Evolutionary conservation across 2,888 invertebrate genomes (phyloP).

Genomic region (Drosophila kuntzei): DNA sequence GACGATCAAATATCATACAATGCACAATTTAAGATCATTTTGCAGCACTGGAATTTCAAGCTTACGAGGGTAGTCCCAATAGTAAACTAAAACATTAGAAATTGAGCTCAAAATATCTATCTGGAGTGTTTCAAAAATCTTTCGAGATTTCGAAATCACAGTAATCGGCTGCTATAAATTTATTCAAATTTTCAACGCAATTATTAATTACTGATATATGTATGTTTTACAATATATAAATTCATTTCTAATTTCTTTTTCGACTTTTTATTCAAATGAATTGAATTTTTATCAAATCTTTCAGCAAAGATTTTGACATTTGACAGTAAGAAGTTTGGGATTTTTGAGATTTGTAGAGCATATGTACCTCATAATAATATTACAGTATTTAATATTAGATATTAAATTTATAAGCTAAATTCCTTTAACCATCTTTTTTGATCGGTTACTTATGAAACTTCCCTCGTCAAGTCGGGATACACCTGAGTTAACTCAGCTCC

Average conservation of each 20-base stretch:
- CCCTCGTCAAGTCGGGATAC: neutral
- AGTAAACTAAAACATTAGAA: neutral
- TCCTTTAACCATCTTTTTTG: neutral
- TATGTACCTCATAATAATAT: neutral
- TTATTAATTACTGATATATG: too few species aligned
- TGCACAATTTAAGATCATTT: neutral
- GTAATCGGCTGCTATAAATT: too few species aligned
- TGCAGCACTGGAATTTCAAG: conserved; percentile 4
- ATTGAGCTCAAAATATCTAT: neutral
- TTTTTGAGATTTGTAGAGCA: too few species aligned
- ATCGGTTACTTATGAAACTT: neutral
- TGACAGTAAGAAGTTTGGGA: too few species aligned
- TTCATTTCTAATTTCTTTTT: too few species aligned
- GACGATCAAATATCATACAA: neutral
- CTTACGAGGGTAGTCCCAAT: neutral
- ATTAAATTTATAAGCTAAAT: neutral
- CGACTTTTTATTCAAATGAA: too few species aligned
- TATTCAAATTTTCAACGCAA: too few species aligned
- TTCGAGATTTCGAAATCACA: neutral
- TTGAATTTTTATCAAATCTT: too few species aligned
- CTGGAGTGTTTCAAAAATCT: neutral
- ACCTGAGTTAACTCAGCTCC: neutral
- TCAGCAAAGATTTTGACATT: neutral
- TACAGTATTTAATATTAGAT: neutral
- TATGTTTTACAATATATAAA: too few species aligned